These are phyloP conservation scores for Ophion ellenae DNA, from an alignment of 2,888 invertebrate species.

Conservation along the genomic window DNA sequence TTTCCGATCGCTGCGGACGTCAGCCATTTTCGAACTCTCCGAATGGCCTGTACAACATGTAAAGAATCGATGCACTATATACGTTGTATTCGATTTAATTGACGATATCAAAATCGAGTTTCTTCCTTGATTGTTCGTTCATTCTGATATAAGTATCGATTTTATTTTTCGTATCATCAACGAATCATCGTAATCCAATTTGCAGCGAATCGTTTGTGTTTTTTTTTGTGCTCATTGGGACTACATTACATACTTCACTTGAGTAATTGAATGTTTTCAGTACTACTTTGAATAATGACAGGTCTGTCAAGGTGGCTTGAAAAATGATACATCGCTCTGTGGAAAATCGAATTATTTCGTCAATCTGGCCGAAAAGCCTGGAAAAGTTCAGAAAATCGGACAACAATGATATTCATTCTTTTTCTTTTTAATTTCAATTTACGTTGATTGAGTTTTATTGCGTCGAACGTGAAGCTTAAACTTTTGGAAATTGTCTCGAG, in stretches of 20 bases:
- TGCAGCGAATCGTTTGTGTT: background rate
- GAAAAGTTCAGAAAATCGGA: background rate
- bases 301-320: background rate
- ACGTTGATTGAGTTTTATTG: too few relatives aligned
- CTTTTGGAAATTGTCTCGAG: slow-evolving; percentile 12
- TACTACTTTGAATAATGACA: background rate
- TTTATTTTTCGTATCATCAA: background rate
- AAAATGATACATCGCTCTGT: too few relatives aligned
- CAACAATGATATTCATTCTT: background rate
- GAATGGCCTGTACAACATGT: slow-evolving; percentile 37
- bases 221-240: background rate
- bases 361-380: background rate
- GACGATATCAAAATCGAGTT: slow-evolving; percentile 16
- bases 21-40: slow-evolving; percentile 54
- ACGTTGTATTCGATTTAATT: slow-evolving; percentile 11
- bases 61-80: slow-evolving; percentile 14
- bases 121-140: background rate
- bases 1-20: slow-evolving; percentile 59
- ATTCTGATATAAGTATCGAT: slow-evolving; percentile 7
- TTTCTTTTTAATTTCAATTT: background rate
- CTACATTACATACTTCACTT: background rate
- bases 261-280: background rate
- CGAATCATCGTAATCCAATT: background rate
- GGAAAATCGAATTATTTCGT: background rate
- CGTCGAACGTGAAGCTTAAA: background rate